phyloP scores from a whole-genome alignment of 2,888 invertebrate genomes.

The Erannis defoliaria region DNA sequence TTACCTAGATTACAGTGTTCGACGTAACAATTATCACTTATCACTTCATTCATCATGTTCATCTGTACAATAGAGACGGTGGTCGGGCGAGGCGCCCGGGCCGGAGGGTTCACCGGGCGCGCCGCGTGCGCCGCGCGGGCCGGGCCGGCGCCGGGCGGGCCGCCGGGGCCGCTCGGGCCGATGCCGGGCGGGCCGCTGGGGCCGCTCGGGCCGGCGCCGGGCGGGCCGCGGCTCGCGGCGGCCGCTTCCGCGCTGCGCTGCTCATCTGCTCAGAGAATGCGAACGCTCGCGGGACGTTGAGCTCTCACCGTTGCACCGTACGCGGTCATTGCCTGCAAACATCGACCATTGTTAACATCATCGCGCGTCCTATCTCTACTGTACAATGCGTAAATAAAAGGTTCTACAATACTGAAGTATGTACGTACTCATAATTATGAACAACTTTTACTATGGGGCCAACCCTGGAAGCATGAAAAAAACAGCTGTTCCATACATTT shows the following conservation, averaged over 20 bases:
- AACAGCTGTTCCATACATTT: too few species aligned
- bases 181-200: conserved; percentile 33
- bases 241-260: conserved; percentile 50
- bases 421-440: too few species aligned
- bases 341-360: not conserved
- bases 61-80: conserved; percentile 65
- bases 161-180: conserved; percentile 19
- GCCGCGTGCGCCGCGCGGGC: conserved; percentile 24
- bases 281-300: conserved; percentile 77
- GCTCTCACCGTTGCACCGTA: conserved; percentile 72
- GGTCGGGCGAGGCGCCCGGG: conserved; percentile 33
- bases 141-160: conserved; percentile 40
- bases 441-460: too few species aligned
- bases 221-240: conserved; percentile 23
- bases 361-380: too few species aligned
- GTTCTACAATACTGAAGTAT: too few species aligned
- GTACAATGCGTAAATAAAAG: too few species aligned
- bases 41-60: conserved; percentile 70
- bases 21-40: conserved; percentile 82
- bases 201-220: conserved; percentile 18
- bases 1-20: conserved; percentile 81
- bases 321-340: conserved; percentile 78
- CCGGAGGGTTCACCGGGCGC: conserved; percentile 35
- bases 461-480: too few species aligned
- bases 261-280: conserved; percentile 91